Evolutionary conservation across 2,797 vertebrate species (phyloP).

Genomic region (Champsocephalus esox): DNA sequence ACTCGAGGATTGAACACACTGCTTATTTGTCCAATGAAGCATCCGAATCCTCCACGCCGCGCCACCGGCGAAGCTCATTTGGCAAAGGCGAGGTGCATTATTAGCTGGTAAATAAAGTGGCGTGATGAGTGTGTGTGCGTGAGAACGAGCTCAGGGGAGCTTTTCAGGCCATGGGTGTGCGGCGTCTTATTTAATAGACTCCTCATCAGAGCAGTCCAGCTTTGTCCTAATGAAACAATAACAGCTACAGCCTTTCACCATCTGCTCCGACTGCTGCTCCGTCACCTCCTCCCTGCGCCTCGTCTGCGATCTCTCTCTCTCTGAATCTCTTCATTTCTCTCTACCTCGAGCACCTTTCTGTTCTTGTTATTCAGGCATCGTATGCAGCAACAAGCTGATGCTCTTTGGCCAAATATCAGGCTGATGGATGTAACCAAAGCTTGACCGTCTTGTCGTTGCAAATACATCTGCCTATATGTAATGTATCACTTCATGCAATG

Average conservation of each 20-base stretch:
- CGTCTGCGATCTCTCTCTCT: conserved; percentile 10
- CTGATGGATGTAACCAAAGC: conserved; percentile 23
- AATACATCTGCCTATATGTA: not conserved
- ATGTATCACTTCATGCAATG: conserved; percentile 1
- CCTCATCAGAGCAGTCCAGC: conserved; percentile 49
- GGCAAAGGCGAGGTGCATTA: conserved; percentile 65
- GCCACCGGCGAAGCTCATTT: conserved; percentile 72
- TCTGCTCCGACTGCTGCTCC: conserved; percentile 68
- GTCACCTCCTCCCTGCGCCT: conserved; percentile 23
- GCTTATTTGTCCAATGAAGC: conserved; percentile 79
- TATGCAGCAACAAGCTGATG: conserved; percentile 15
- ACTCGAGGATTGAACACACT: conserved; percentile 57
- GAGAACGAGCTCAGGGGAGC: conserved; percentile 50
- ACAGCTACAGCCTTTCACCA: conserved; percentile 72
- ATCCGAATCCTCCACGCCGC: conserved; percentile 55
- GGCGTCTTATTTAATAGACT: conserved; percentile 66
- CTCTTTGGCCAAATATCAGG: conserved; percentile 32
- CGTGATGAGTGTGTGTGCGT: conserved; percentile 34
- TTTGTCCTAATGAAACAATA: conserved; percentile 77
- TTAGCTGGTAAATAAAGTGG: conserved; percentile 79
- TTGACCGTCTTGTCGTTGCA: not conserved
- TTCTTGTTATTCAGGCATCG: conserved; percentile 23
- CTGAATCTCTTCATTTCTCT: conserved; percentile 12
- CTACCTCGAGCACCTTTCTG: conserved; percentile 28
- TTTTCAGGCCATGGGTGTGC: conserved; percentile 47